phyloP scores from a whole-genome alignment of 2,888 invertebrate species.

The Euplagia quadripunctaria region DNA sequence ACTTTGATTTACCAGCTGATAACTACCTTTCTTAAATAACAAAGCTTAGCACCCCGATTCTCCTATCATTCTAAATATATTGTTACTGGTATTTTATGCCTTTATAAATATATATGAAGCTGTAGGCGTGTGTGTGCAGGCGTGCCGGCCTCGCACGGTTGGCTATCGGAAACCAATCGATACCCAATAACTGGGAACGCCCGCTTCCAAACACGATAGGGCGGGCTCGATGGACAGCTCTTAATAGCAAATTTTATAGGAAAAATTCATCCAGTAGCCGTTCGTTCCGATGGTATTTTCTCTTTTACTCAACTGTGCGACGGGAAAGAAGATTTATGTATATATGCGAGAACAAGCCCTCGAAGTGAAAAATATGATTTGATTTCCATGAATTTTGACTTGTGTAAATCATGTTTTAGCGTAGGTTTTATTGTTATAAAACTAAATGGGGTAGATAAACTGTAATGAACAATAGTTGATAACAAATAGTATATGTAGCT shows the following conservation, averaged over 20 bases:
- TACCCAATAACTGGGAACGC: slow-evolving; percentile 75
- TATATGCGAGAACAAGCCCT: neutral
- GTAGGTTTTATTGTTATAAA: neutral
- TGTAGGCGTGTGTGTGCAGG: slow-evolving; percentile 75
- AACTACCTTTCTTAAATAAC: neutral
- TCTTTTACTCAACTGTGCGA: neutral
- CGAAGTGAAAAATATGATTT: neutral
- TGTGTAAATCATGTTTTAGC: neutral
- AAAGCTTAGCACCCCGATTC: neutral
- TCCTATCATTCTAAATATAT: neutral
- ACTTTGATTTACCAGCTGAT: too few relatives aligned
- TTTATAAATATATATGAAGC: neutral
- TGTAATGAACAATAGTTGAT: neutral
- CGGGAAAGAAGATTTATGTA: neutral
- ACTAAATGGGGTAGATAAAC: neutral
- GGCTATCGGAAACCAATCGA: slow-evolving; percentile 86
- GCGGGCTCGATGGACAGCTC: slow-evolving; percentile 24
- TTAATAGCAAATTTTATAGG: slow-evolving; percentile 11
- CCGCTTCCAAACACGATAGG: slow-evolving; percentile 51
- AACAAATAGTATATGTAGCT: too few relatives aligned
- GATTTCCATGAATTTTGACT: neutral
- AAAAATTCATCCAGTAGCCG: neutral
- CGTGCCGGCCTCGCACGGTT: slow-evolving; percentile 73
- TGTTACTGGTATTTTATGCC: neutral
- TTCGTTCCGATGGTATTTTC: neutral